Evolutionary conservation across 1,140 invertebrate species (phyloP).

Genomic region (Copidosoma floridanum): DNA sequence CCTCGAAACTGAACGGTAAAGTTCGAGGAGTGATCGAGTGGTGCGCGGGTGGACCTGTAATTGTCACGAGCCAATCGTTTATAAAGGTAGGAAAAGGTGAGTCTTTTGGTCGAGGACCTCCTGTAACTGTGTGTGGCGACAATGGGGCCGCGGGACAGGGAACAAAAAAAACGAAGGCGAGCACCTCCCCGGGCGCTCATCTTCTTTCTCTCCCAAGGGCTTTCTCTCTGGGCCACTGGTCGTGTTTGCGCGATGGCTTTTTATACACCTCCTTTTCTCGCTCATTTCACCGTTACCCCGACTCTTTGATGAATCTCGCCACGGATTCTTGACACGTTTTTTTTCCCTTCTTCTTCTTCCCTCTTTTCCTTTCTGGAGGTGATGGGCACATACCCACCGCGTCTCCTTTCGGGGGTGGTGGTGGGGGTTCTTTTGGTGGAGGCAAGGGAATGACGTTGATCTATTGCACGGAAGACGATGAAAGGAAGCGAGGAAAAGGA

Average conservation of each 20-base stretch:
- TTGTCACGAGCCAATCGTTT: too few species aligned
- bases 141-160: constrained; percentile 2
- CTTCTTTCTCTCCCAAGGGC: neutral
- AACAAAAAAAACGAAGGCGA: too few species aligned
- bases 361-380: neutral
- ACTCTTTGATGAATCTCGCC: constrained; percentile 2
- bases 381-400: too few species aligned
- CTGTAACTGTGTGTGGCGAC: constrained; percentile 5
- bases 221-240: neutral
- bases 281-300: too few species aligned
- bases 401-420: neutral
- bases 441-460: constrained; percentile 7
- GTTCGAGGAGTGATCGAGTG: constrained; percentile 23
- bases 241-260: neutral
- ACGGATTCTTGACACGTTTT: constrained; percentile 2
- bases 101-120: neutral
- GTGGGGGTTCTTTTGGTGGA: neutral
- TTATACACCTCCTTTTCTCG: neutral
- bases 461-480: constrained; percentile 7
- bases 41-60: neutral
- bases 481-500: neutral
- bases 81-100: too few species aligned
- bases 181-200: neutral
- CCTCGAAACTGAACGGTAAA: too few species aligned
- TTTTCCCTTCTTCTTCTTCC: constrained; percentile 13